These are phyloP conservation scores for Globia sparganii DNA, from an alignment of 2,888 invertebrate species.

Conservation along the genomic window DNA sequence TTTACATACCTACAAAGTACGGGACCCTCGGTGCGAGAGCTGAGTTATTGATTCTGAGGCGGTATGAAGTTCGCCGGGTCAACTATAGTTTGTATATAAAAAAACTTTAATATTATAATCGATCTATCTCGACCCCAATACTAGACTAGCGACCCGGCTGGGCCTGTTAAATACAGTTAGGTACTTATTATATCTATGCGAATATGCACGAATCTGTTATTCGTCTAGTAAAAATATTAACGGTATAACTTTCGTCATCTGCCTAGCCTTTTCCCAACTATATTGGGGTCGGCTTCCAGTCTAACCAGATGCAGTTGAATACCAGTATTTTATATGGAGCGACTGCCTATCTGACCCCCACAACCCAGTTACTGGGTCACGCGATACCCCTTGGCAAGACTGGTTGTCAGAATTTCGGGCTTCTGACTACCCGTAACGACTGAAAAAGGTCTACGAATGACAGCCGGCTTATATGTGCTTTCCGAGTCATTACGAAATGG, in stretches of 20 bases:
- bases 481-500: neutral
- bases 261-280: neutral
- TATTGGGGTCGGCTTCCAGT: neutral
- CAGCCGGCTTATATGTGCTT: neutral
- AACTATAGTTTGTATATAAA: too few species aligned
- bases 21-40: too few species aligned
- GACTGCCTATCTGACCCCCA: neutral
- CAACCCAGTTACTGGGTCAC: neutral
- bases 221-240: conserved; percentile 26
- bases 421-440: neutral
- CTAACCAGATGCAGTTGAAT: neutral
- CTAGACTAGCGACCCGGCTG: conserved; percentile 19
- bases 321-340: neutral
- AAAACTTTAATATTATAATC: too few species aligned
- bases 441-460: neutral
- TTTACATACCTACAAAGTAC: too few species aligned
- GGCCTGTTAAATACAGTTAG: conserved; percentile 34
- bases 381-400: neutral
- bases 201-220: conserved; percentile 26
- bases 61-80: too few species aligned
- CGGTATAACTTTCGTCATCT: conserved; percentile 2
- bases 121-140: conserved; percentile 25
- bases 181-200: conserved; percentile 1
- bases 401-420: neutral
- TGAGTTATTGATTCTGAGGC: too few species aligned